Base-by-base conservation (phyloP, 2,113 vertebrate genomes). In the Pandion haliaetus region DNA sequence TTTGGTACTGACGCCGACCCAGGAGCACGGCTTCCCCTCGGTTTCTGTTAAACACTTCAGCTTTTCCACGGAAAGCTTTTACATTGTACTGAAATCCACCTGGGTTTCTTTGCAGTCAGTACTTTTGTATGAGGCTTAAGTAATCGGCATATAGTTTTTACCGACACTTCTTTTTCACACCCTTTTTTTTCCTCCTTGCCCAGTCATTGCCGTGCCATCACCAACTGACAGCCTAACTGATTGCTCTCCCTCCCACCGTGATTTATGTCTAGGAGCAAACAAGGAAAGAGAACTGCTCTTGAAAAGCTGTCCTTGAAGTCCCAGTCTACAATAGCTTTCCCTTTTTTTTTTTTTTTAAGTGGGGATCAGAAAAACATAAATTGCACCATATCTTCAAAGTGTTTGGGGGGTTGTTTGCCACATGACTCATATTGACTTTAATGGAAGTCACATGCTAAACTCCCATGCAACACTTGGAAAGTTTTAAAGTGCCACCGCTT, bases 381-480 rank as follows among this genome's bases (percentile, higher is more conserved):
- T 95, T 92, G 88, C 71, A 80, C 50, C 77, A 55, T 94, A 94
- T 96, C 89, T 97, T 96, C 95, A 95, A 96, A 97, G 94, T 87
- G 70, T 79, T 80, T 7, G 5, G 70, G 50, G 57, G 86, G 61
- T 95, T 89, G 91, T 95, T 95, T 95, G 89, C 89, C 89, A 62
- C 95, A 95, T 95, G 94, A 97, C 91, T 97, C 91, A 91, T 86
- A 61, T 49, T 36, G 58, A 80, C 91, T 94, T 94, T 96, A 97
- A 97, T 94, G 89, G 91, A 89, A 95, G 95, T 97, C 97, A 97
- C 94, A 96, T 90, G 95, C 96, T 80, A 50, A 85, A 72, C 67
- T 94, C 92, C 93, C 90, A 90, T 88, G 84, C 62, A 89, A 61
- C 89, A 42, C 96, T 96, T 36, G 54, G 78, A 20, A 88, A 91